These are phyloP conservation scores for Anolis apletophallus DNA, from an alignment of 2,797 vertebrate genomes.

Conservation along the genomic window DNA sequence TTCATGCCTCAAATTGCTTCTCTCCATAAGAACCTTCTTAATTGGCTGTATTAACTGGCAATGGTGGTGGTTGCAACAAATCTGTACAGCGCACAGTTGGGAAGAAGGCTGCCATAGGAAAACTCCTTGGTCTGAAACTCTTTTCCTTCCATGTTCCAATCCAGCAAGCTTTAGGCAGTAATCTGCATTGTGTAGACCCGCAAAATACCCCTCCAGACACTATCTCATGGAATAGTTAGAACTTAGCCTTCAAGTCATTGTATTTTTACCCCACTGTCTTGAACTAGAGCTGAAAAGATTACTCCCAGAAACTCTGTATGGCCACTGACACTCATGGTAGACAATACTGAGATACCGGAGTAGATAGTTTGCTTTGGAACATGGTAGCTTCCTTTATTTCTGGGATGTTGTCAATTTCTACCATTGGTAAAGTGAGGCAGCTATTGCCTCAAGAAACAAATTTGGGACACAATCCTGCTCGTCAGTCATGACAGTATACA, in stretches of 20 bases:
- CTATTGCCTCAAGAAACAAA: not conserved
- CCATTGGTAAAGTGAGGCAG: not conserved
- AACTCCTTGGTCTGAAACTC: not conserved
- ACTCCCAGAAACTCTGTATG: not conserved
- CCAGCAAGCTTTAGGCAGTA: slow-evolving; percentile 7
- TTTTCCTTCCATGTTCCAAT: not conserved
- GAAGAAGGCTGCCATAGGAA: not conserved
- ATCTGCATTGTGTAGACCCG: not conserved
- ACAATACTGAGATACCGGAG: too few relatives aligned
- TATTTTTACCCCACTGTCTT: not conserved
- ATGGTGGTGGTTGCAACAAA: not conserved
- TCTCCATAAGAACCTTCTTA: not conserved
- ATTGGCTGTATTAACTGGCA: not conserved
- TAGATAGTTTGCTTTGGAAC: too few relatives aligned
- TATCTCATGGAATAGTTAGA: slow-evolving; percentile 20
- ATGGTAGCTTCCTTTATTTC: not conserved
- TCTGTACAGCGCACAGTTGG: not conserved
- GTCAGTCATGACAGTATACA: too few relatives aligned
- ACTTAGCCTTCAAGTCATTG: fast-evolving
- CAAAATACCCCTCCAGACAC: not conserved
- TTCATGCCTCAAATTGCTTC: not conserved
- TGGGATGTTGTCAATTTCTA: not conserved
- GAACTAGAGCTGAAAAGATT: not conserved
- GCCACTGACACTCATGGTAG: too few relatives aligned
- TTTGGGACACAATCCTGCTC: not conserved